Evolutionary conservation across 1,140 invertebrate species (phyloP), one percentile per base, ranked within the genome.

Genomic region (Platorchestia sp.): DNA sequence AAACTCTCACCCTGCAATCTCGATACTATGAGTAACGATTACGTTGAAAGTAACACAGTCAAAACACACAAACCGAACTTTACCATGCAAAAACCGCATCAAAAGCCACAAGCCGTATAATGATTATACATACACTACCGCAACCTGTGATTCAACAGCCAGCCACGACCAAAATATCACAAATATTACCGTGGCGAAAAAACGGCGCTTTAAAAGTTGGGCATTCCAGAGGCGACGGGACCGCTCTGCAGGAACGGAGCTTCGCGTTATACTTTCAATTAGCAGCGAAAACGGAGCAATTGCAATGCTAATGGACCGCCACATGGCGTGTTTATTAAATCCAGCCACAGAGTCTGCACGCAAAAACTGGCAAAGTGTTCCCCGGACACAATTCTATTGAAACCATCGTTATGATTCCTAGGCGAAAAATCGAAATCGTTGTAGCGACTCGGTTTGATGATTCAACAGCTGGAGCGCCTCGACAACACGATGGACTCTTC

Each of bases 281-380:
- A 75, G 59, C 59, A 75, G 27, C 59, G 59, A 75, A 75, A 75
- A 75, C 59, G 59, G 14, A 75, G 59, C 59, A 75, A 75, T 75
- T 75, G 59, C 59, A 75, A 75, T 75, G 59, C 59, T 75, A 75
- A 75, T 75, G 59, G 59, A 75, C 59, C 59, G 36, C 59, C 59
- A 75, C 59, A 75, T 36, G 59, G 59, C 59, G 59, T 75, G 59
- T 75, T 75, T 75, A 75, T 75, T 75, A 75, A 75, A 75, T 75
- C 59, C 59, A 19, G 27, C 59, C 59, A 27, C 59, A 10, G 59
- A 75, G 59, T 27, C 59, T 10, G 59, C 1, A 10, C 59, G 10
- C 59, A 75, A 75, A 75, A 75, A 75, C 59, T 75, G 59, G 10
- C 59, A 75, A 75, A 75, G 59, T 75, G 59, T 10, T 75, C 10